Evolutionary conservation across 2,113 vertebrate species (phyloP), one percentile per base, ranked within the genome.

Genomic region (Nerophis lumbriciformis): DNA sequence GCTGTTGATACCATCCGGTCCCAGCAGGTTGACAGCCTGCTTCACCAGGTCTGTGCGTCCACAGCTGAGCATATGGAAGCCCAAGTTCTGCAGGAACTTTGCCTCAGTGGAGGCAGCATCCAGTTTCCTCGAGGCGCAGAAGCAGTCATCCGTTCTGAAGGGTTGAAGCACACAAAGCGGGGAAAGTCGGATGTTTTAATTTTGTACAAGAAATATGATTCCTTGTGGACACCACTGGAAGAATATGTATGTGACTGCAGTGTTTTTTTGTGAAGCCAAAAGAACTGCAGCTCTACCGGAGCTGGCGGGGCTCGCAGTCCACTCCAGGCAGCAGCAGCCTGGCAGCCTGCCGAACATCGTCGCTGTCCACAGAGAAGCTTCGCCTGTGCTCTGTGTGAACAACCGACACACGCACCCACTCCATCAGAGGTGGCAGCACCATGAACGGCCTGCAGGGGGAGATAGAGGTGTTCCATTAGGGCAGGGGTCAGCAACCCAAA

Each of bases 61-160:
- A 4, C 97, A 99, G 90, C 94, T 99, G 76, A 99, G 92, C 97
- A 99, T 99, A 48, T 96, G 93, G 85, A 99, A 99, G n/a, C 96
- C 97, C 77, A 99, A 87, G 81, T 98, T 96, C 78, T 99, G 97
- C 83, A 97, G 93, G 87, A 99, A 98, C 85, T 97, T 97, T 0
- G 94, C 95, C 87, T 99, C 97, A 0, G 94, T 94, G 50, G 96
- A 95, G 44, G 95, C 92, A 0, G 97, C 95, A 5, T 99, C 97
- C 87, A 99, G 90, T 72, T 98, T 98, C 66, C 96, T 93, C 52
- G 95, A 98, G 3, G 96, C 93, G 51, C 94, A 96, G 83, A 98
- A 98, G 84, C 95, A 98, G 85, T 99, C 97, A 10, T 99, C 96
- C 0, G 95, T 94, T 90, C 97, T 99, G 86, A 82, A 75, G 52